These are phyloP conservation scores for Polypedilum pembai DNA, from an alignment of 1,140 invertebrate genomes.

Conservation along the genomic window DNA sequence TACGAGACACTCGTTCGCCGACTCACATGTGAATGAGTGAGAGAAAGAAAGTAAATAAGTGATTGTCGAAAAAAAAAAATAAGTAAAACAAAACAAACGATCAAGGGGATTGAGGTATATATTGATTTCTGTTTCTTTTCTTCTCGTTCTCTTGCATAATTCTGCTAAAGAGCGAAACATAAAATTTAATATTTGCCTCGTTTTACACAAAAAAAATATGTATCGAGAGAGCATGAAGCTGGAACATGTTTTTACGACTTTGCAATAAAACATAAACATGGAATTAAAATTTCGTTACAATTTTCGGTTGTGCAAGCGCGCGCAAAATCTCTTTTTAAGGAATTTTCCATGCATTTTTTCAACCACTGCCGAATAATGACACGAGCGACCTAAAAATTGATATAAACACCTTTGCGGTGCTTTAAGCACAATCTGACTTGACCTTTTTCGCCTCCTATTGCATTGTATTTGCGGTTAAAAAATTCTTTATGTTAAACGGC, in stretches of 20 bases:
- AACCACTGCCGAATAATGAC: not conserved
- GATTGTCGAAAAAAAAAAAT: not conserved
- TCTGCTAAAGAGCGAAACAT: not conserved
- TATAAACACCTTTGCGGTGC: not conserved
- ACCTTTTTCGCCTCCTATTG: not conserved
- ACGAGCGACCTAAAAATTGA: conserved; percentile 4
- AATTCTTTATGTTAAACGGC: not conserved
- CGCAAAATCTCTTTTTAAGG: not conserved
- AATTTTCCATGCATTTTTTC: not conserved
- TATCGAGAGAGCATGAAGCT: too few relatives aligned
- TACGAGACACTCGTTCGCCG: not conserved
- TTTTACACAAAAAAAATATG: not conserved
- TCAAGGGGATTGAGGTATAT: not conserved
- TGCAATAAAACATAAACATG: not conserved
- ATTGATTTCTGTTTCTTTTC: not conserved
- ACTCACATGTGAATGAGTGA: not conserved
- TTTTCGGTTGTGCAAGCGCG: not conserved
- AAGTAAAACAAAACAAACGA: not conserved
- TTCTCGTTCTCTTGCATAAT: not conserved
- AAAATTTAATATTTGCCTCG: not conserved
- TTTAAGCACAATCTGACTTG: not conserved
- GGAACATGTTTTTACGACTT: too few relatives aligned
- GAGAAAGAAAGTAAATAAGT: not conserved
- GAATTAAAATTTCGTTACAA: not conserved
- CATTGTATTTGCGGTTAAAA: too few relatives aligned